Percentiles rank a stretch among this genome's conserved stretches.
Conservation (phyloP, 2,888 invertebrate species). For the Drosophila gaucha region DNA sequence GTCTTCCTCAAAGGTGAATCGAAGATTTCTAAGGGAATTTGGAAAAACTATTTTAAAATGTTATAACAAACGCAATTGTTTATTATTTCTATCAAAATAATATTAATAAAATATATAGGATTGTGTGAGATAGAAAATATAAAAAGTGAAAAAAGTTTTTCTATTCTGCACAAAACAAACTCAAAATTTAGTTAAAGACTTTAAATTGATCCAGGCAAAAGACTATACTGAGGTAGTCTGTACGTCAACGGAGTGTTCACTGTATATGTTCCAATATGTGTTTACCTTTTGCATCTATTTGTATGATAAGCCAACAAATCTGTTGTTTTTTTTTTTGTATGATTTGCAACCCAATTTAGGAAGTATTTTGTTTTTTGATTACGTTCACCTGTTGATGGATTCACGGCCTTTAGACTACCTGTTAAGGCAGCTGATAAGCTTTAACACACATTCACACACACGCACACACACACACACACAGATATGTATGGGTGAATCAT, state of each 20-base stretch:
- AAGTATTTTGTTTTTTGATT: background rate
- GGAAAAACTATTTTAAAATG: too few relatives aligned
- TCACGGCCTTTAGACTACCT: background rate
- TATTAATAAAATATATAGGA: too few relatives aligned
- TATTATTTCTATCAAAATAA: too few relatives aligned
- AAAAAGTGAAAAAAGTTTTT: too few relatives aligned
- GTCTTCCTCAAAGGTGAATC: background rate
- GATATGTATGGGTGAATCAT: conserved; percentile 30
- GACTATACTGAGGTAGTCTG: background rate
- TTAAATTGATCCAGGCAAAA: background rate
- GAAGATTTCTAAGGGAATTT: too few relatives aligned
- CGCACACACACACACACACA: background rate
- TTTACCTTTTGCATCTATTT: background rate
- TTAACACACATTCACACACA: background rate
- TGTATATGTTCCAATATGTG: background rate
- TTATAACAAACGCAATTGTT: too few relatives aligned
- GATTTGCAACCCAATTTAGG: conserved; percentile 1
- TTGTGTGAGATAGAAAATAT: too few relatives aligned
- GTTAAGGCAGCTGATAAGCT: conserved; percentile 13
- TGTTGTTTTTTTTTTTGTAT: background rate
- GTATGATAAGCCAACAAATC: too few relatives aligned
- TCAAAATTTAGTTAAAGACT: too few relatives aligned
- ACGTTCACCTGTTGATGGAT: conserved; percentile 10
- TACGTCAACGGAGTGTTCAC: background rate
- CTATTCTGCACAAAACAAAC: background rate